Evolutionary conservation across 2,888 invertebrate species (phyloP), one percentile per base, ranked within the genome.

Genomic region (Hanleya hanleyi): DNA sequence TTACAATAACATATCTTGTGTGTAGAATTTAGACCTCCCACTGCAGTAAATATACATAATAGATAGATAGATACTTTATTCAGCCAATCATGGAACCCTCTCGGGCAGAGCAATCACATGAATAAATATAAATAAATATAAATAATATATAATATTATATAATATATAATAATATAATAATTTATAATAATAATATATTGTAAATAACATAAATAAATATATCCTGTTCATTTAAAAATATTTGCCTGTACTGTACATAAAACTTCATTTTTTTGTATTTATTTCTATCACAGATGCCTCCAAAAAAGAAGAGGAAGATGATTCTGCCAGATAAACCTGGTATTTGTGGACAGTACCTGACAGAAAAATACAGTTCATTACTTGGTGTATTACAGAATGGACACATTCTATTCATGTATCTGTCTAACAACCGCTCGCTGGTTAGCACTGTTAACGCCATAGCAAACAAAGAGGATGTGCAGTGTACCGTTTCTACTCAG

Each of bases 311-410:
- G 22, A 12, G 51, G 51, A 51, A 51, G 51, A 26, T 51, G 7
- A 22, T 51, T 51, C 7, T 51, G 51, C 51, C 51, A n/a, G 51
- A n/a, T 51, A 51, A 51, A 51, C 51, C 51, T 51, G 51, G 51
- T n/a, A 51, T 51, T 51, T 51, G 51, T 51, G 7, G 51, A n/a
- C 51, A 41, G 51, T 51, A 51, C 51, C 51, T 51, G 51, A 22
- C 51, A 51, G 51, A 51, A 51, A 51, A 51, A 12, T 51, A n/a
- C 26, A 6, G 22, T 51, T 51, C 51, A 12, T 51, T 51, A n/a
- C 51, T 26, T 18, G 51, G 12, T 18, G 51, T 12, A 7, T 41
- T 18, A 12, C 18, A 18, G 41, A 41, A 41, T 7, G 9, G n/a
- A n/a, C n/a, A n/a, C n/a, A n/a, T n/a, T n/a, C n/a, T n/a, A n/a